Base-by-base conservation (phyloP, 2,113 vertebrate species). In the Brachyhypopomus occidentalis region DNA sequence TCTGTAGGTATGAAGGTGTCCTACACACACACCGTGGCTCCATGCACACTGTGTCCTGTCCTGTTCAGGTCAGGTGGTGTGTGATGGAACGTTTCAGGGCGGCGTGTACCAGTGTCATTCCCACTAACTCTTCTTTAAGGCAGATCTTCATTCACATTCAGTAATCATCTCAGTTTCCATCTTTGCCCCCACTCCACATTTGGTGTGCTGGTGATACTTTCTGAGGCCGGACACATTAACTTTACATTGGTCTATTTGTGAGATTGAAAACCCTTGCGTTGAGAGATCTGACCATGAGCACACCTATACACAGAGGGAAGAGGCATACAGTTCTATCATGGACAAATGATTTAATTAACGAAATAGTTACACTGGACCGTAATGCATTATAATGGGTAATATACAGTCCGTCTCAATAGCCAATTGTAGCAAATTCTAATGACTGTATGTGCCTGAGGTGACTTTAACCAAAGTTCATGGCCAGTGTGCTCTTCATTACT, bases 1-100 rank as follows among this genome's bases (percentile, higher is more conserved):
- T 96, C 90, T 87, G 95, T 98, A 87, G 98, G 98, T 99, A 92
- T 95, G 96, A 93, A 9, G 55, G 67, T 55, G 5, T 79, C 36
- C 55, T 77, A 56, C 73, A 38, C 45, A 55, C 71, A 75, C 38
- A 78, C 64, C 55, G 14, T 17, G 9, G 16, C n/a, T 30, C 30
- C 27, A 59, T 55, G 55, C 16, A 19, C 73, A 76, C 20, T 62
- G 12, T 1, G 5, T 52, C 52, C 22, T 34, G 19, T 17, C 36
- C 52, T 56, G 14, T 55, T 12, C 8, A 60, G 58, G 17, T 30
- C 45, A 52, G 45, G 9, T 14, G 11, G 63, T 6, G 25, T 48
- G 4, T 8, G 20, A 7, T 60, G 27, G 30, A 52, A 38, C 22
- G 19, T 4, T 17, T 20, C 20, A 22, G 36, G 20, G 52, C 34